Conservation (phyloP, 1,140 invertebrate genomes). For the Rhagoletis zephyria region DNA sequence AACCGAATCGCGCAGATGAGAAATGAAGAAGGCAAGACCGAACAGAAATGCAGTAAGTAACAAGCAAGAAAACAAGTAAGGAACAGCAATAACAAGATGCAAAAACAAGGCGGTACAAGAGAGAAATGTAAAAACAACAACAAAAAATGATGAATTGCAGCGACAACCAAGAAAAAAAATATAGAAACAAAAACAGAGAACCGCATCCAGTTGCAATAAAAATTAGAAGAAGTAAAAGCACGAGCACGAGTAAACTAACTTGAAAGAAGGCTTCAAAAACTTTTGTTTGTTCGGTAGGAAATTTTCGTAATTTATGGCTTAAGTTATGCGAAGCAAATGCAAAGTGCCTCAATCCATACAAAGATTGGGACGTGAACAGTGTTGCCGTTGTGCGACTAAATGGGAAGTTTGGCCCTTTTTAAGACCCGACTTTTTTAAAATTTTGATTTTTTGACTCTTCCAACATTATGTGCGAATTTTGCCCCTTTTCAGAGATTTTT, state of each 20-base stretch:
- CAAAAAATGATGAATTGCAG: neutral
- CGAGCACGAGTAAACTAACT: neutral
- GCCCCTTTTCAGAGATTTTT: no score
- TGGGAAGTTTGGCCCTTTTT: no score
- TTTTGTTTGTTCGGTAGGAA: neutral
- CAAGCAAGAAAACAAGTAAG: neutral
- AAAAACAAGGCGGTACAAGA: neutral
- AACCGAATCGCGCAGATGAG: neutral
- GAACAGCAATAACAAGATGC: neutral
- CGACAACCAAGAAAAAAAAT: neutral
- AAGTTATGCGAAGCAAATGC: conserved; percentile 2
- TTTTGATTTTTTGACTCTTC: no score
- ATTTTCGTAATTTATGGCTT: conserved; percentile 23
- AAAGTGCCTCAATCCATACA: neutral
- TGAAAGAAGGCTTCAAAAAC: neutral
- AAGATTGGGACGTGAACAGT: no score
- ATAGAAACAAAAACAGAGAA: neutral
- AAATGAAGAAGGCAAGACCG: conserved; percentile 21
- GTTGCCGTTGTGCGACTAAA: no score
- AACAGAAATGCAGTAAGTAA: neutral
- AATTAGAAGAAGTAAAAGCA: neutral
- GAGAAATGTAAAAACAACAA: neutral
- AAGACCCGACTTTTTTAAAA: no score
- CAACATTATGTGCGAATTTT: no score
- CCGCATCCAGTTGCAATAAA: neutral